These are phyloP conservation scores for Rutpela maculata DNA, from an alignment of 2,888 invertebrate genomes.

Conservation along the genomic window DNA sequence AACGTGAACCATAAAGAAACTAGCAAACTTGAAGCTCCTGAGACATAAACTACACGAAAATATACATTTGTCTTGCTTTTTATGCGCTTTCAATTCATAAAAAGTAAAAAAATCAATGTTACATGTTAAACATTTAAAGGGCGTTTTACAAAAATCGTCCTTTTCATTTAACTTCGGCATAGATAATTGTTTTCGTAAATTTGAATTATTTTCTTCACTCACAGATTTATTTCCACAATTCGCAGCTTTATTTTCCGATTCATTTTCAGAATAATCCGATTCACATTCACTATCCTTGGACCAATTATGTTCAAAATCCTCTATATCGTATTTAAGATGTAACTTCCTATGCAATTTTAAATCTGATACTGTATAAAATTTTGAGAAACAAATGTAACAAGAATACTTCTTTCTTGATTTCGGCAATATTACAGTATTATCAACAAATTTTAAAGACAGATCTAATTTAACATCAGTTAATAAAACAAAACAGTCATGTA, in stretches of 20 bases:
- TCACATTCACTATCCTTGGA: background rate
- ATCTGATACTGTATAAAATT: constrained; percentile 13
- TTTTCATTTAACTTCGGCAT: background rate
- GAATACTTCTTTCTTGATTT: constrained; percentile 25
- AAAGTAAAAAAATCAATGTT: background rate
- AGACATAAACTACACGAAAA: constrained; percentile 26
- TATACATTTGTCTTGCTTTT: background rate
- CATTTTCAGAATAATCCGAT: background rate
- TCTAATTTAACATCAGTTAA: constrained; percentile 2
- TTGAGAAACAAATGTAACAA: constrained; percentile 31
- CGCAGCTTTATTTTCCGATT: background rate
- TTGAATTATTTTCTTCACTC: background rate
- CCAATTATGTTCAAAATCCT: background rate
- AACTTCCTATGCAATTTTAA: background rate
- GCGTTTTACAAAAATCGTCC: background rate
- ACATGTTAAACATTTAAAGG: constrained; percentile 20
- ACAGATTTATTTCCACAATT: background rate
- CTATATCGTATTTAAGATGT: background rate
- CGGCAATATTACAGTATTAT: background rate
- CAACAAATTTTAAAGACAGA: background rate
- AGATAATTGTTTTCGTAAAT: too few species aligned
- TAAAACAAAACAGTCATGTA: constrained; percentile 17
- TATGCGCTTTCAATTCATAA: constrained; percentile 10
- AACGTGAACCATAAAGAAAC: constrained; percentile 3
- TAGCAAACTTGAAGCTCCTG: background rate